Evolutionary conservation across 64 coral and sea anemone species (phyloP), one percentile per base, ranked within the genome.

Genomic region (Dendrophyllia cribrosa): DNA sequence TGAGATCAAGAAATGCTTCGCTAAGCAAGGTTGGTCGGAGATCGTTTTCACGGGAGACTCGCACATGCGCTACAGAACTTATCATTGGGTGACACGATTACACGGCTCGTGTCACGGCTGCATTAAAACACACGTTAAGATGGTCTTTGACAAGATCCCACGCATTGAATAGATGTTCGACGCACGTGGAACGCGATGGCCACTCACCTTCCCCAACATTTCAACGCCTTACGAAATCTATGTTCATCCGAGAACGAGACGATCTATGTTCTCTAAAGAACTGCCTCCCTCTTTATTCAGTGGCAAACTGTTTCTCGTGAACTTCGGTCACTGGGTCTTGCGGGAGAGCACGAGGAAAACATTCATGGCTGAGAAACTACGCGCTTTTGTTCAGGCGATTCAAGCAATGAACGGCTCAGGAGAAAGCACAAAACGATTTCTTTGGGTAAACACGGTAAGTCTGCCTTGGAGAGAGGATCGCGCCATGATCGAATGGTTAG

Each of bases 81-180:
- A 99, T 74, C 97, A 99, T 77, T 99, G 97, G 97, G 97, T 96
- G 4, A 99, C 97, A 16, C 55, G 97, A 23, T 79, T 99, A 8
- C 87, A 99, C 50, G 97, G 97, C 21, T 86, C 87, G 9, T 99
- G 97, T 76, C 74, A 92, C 16, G 91, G 94, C n/a, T 99, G 97
- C 55, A 90, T 90, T 75, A 99, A 99, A 78, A 99, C 94, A 3
- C 91, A 99, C 70, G 89, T 99, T 5, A 99, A 96, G 83, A 94
- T 93, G 91, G 91, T 92, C 7, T 99, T 99, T 63, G 94, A 99
- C 87, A 96, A 96, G 65, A 96, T 99, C 6, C 97, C 97, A n/a
- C 91, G 94, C n/a, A 93, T 99, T 11, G 97, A 99, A 74, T 99
- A 94, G 97, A 89, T 99, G 69, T 99, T 99, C 72, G 97, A 99